A percentile compares a stretch with the other conserved stretches of the same genome.
Evolutionary conservation across 2,113 vertebrate species (phyloP).

Genomic region (Ornithorhynchus anatinus): DNA sequence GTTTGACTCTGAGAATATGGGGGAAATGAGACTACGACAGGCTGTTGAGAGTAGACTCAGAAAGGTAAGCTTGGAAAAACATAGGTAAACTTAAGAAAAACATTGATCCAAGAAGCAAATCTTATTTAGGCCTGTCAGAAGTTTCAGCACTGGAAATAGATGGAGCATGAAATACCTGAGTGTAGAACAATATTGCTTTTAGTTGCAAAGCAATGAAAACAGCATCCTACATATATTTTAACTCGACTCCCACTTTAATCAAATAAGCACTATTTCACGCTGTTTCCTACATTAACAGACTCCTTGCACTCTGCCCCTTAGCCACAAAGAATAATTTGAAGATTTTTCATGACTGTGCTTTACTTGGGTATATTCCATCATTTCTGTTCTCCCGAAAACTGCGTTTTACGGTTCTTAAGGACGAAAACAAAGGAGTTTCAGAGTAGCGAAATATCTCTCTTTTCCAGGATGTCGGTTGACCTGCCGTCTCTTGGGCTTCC

Average conservation of each 20-base stretch:
- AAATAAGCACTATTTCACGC: background rate
- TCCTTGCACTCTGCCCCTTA: background rate
- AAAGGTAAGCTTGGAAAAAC: too few species aligned
- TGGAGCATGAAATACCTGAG: background rate
- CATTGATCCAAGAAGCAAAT: too few species aligned
- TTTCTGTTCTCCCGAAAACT: background rate
- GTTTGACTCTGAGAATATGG: too few species aligned
- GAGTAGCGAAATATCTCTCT: too few species aligned
- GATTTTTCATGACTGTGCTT: background rate
- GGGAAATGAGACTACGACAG: too few species aligned
- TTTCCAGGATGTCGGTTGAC: too few species aligned
- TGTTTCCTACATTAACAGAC: background rate
- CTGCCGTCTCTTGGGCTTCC: too few species aligned
- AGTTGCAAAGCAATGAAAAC: background rate
- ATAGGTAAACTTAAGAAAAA: too few species aligned
- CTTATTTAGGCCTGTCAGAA: too few species aligned
- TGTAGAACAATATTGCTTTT: background rate
- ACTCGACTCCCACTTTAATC: background rate
- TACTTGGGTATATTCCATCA: background rate
- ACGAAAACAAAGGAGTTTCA: background rate
- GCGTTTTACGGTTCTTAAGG: background rate
- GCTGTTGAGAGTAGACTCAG: too few species aligned
- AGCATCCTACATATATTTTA: background rate
- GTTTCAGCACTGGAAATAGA: too few species aligned
- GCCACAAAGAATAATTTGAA: background rate